phyloP scores from a whole-genome alignment of 2,797 vertebrate genomes.

The Masticophis lateralis region DNA sequence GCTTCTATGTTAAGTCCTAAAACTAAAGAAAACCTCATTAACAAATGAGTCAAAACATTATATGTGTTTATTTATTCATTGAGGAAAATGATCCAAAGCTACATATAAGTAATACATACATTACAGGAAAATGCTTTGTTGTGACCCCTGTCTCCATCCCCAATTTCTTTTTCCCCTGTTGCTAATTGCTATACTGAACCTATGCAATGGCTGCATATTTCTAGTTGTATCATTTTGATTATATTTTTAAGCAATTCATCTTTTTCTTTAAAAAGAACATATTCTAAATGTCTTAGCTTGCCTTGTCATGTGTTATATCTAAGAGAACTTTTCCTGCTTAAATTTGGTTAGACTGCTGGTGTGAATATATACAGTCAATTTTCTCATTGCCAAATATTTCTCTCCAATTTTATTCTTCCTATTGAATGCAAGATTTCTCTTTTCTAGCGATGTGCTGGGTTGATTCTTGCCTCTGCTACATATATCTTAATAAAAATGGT shows the following conservation, averaged over 20 bases:
- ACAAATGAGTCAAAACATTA: background rate
- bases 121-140: background rate
- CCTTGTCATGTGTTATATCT: background rate
- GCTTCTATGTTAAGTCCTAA: background rate
- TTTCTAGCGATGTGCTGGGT: background rate
- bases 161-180: background rate
- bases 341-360: background rate
- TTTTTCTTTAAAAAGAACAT: background rate
- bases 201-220: background rate
- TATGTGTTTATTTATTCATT: background rate
- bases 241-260: background rate
- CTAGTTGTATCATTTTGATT: background rate
- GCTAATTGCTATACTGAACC: background rate
- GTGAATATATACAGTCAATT: background rate
- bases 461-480: background rate
- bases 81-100: background rate
- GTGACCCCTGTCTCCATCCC: background rate
- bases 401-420: background rate
- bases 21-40: background rate
- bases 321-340: background rate
- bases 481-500: background rate
- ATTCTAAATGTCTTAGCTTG: background rate
- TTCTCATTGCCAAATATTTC: background rate
- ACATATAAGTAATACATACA: background rate
- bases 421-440: background rate